Conservation (phyloP, 2,888 invertebrate species). For the Cenopis cana region DNA sequence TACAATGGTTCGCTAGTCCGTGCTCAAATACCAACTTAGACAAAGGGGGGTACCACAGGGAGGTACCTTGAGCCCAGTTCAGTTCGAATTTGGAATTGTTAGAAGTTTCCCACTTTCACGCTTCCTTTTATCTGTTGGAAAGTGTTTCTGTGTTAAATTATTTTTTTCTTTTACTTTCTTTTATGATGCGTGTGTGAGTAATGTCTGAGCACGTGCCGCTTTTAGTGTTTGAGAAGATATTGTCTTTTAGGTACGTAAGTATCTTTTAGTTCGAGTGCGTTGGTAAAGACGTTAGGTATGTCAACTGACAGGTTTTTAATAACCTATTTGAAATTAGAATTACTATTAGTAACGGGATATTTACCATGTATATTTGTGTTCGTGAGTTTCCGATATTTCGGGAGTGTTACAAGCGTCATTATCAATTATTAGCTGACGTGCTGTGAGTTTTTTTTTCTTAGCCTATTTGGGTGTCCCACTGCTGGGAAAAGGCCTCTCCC, state of each 20-base stretch:
- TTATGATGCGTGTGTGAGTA: conserved; percentile 68
- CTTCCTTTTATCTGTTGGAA: conserved; percentile 78
- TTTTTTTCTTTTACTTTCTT: conserved; percentile 69
- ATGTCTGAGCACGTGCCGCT: conserved; percentile 48
- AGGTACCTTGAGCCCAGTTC: conserved; percentile 71
- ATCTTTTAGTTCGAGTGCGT: neutral
- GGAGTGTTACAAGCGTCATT: no score
- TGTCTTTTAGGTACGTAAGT: conserved; percentile 20
- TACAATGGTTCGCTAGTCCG: conserved; percentile 68
- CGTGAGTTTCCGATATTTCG: no score
- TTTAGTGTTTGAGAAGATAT: conserved; percentile 52
- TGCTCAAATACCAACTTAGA: conserved; percentile 79
- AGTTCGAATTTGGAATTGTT: conserved; percentile 67
- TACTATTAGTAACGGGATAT: no score
- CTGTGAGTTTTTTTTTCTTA: no score
- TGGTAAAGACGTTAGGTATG: neutral
- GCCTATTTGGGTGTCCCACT: no score
- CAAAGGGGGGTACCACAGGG: conserved; percentile 75
- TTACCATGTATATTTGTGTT: no score
- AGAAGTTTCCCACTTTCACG: conserved; percentile 79
- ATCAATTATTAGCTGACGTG: no score
- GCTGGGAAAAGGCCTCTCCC: no score
- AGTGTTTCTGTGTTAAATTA: conserved; percentile 79
- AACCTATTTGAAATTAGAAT: no score
- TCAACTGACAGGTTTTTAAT: no score